Base-by-base conservation (phyloP, 2,888 invertebrate species). In the Cremastobaeus sp. region DNA sequence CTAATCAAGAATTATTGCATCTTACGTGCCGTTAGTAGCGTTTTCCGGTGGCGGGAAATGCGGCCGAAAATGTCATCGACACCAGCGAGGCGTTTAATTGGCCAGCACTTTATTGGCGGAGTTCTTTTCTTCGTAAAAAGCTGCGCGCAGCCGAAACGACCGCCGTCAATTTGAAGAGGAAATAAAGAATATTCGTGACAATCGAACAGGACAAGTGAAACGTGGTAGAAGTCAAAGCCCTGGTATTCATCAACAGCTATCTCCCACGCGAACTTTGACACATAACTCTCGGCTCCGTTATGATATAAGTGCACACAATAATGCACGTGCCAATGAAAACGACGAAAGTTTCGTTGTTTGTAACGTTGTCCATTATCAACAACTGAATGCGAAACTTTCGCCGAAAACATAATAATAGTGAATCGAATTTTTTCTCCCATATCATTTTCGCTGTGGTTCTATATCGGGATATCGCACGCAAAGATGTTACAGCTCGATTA, bases 181-280 rank as follows among this genome's bases (percentile, higher is more conserved):
- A 37, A 17, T 8, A 35, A 21, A 37, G 15, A 17, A 60, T 18
- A 66, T 34, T 17, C 9, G 20, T 39, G 20, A 37, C 9, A 39
- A 48, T 39, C 17, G 17, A 30, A 45, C 14, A 28, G 32, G 18
- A 21, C 25, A 11, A 52, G 45, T 35, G 15, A 74, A 48, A 17
- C 25, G 37, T 37, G 35, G 17, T 35, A 50, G 59, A 64, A 74
- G 77, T 79, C 79, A 78, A 79, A 78, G 76, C 65, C 77, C 78
- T 28, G 60, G 12, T 66, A 32, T 43, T 68, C 57, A 37, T 64
- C 54, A 68, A 57, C 70, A 64, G 35, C 48, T 55, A 39, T 62
- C 71, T 71, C 73, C 71, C 74, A 69, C 74, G 66, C 70, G 68
- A 62, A 66, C 74, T 72, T 69, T 70, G 54, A 68, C 70, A 70